Conservation (phyloP, 2,888 invertebrate genomes). For the Leucozona laternaria region DNA sequence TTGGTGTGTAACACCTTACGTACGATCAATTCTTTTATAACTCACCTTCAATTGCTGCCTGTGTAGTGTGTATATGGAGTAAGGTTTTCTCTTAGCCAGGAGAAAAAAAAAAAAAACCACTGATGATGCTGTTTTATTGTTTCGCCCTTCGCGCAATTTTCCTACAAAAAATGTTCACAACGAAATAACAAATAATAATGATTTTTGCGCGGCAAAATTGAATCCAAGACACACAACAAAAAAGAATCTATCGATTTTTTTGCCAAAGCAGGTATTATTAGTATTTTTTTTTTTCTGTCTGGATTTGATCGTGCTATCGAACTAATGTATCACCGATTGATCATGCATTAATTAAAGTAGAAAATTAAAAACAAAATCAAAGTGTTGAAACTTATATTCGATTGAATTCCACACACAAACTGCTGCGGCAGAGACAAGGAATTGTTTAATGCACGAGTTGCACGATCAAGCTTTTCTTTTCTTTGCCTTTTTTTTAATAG, state of each 20-base stretch:
- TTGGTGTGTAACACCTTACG: constrained; percentile 24
- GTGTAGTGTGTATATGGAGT: too few species aligned
- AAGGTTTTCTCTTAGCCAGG: neutral
- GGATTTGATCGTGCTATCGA: constrained; percentile 11
- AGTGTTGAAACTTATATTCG: neutral
- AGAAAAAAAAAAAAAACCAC: neutral
- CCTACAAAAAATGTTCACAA: constrained; percentile 23
- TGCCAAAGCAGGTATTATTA: neutral
- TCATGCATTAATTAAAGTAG: constrained; percentile 31
- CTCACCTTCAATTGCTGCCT: constrained; percentile 21
- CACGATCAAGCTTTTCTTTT: constrained; percentile 37
- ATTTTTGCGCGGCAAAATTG: constrained; percentile 32
- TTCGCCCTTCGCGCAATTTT: constrained; percentile 11
- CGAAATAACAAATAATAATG: constrained; percentile 14
- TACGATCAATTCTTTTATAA: constrained; percentile 6
- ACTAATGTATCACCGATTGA: constrained; percentile 13
- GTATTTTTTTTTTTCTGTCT: neutral
- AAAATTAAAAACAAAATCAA: constrained; percentile 7
- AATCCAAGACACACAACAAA: constrained; percentile 3
- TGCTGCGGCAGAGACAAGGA: constrained; percentile 17
- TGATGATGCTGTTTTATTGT: neutral
- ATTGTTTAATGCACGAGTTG: constrained; percentile 38
- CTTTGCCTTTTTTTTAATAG: constrained; percentile 23
- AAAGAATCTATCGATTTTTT: neutral
- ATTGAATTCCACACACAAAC: constrained; percentile 18